Evolutionary conservation across 2,113 vertebrate genomes (phyloP), one percentile per base, ranked within the genome.

Genomic region (Melanostigma gelatinosum): DNA sequence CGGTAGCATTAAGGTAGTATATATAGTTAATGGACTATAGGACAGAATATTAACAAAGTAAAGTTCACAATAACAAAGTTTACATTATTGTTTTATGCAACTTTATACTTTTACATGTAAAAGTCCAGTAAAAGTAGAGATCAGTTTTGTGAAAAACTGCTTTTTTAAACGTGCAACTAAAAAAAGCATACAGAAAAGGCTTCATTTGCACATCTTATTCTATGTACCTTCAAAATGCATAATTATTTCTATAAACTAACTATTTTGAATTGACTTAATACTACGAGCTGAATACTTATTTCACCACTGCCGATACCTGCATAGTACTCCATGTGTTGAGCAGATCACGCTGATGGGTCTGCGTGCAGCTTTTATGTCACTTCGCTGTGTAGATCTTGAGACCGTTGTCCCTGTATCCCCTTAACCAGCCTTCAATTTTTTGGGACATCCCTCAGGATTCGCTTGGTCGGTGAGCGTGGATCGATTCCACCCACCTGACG

Each of bases 401-500:
- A 61, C 54, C 44, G 36, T 36, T 84, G 65, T 85, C 69, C 70
- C 40, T 22, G 44, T 32, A 29, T 79, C 22, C 57, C 32, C 48
- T 69, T 55, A 72, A 27, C 29, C 60, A 48, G 65, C 4, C 61
- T 65, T 79, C 48, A 50, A 15, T 22, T 69, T 86, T 84, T 82
- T 61, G 44, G 78, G 75, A 76, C 66, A 71, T 89, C 77, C 86
- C 80, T 81, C 27, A 50, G 84, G 88, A 91, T 64, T 85, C 69
- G 85, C 77, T 79, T 76, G 84, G 83, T 76, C 87, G 67, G 75
- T 79, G 87, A 82, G 77, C 44, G 29, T 65, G 83, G 86, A 93
- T 95, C 92, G 64, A 95, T 95, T 83, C 82, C 50, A 72, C 46
- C 86, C 80, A 78, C 78, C 80, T 70, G 75, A 89, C 87, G 42